Evolutionary conservation across 1,140 invertebrate species (phyloP).

Genomic region (Bradynema listronoti): DNA sequence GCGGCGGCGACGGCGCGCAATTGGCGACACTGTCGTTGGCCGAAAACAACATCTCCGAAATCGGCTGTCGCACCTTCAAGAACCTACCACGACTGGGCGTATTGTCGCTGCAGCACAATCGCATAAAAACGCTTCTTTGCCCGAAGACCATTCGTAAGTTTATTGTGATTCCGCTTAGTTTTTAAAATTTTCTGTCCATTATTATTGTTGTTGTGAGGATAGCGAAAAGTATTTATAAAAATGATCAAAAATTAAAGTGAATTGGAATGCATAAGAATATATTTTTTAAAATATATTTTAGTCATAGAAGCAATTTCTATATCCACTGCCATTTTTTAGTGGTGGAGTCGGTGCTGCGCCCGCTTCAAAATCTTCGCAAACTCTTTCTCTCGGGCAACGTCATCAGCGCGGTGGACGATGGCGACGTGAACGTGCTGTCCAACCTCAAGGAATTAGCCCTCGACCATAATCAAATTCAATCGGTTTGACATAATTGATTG

Average conservation of each 20-base stretch:
- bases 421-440: slow-evolving; percentile 4
- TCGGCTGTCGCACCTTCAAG: slow-evolving; percentile 24
- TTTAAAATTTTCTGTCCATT: too few species aligned
- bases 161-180: too few species aligned
- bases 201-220: too few species aligned
- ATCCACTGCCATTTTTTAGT: slow-evolving; percentile 13
- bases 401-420: slow-evolving; percentile 8
- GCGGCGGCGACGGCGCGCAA: slow-evolving; percentile 21
- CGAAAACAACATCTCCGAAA: slow-evolving; percentile 33
- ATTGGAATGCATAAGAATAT: background rate
- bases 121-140: too few species aligned
- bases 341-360: slow-evolving; percentile 25
- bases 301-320: background rate
- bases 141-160: too few species aligned
- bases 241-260: slow-evolving; percentile 17
- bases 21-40: slow-evolving; percentile 38
- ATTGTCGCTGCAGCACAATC: slow-evolving; percentile 35
- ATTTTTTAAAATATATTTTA: background rate
- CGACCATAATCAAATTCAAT: slow-evolving; percentile 26
- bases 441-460: slow-evolving; percentile 17
- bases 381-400: slow-evolving; percentile 25
- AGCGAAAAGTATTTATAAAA: too few species aligned
- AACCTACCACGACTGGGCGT: slow-evolving; percentile 10
- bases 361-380: slow-evolving; percentile 23
- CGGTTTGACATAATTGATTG: slow-evolving; percentile 25